Evolutionary conservation across 2,888 invertebrate genomes (phyloP).

Genomic region (Agonopterix arenella): DNA sequence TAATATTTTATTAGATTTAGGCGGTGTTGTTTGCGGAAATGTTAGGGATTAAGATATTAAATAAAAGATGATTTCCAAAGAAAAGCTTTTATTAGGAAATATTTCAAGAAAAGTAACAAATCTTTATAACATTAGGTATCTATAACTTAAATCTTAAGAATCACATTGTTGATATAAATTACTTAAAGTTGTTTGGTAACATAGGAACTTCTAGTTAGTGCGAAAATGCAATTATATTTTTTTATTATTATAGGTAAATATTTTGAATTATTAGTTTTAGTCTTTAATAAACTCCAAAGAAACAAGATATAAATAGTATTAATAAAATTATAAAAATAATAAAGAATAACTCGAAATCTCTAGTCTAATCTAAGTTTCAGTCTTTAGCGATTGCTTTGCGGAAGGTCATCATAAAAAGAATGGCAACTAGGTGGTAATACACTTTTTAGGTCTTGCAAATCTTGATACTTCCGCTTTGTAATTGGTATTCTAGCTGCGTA

Average conservation of each 20-base stretch:
- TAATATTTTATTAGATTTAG: constrained; percentile 13
- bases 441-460: constrained; percentile 21
- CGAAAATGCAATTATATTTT: constrained; percentile 7
- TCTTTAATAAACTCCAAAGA: constrained; percentile 13
- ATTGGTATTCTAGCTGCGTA: constrained; percentile 18
- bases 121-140: constrained; percentile 9
- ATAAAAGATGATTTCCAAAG: constrained; percentile 13
- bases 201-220: constrained; percentile 3
- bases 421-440: constrained; percentile 19
- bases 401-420: constrained; percentile 18
- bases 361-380: constrained; percentile 12
- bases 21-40: constrained; percentile 15
- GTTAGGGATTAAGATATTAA: constrained; percentile 15
- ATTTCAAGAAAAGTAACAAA: constrained; percentile 9
- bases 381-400: constrained; percentile 10
- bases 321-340: constrained; percentile 10
- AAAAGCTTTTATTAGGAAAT: constrained; percentile 14
- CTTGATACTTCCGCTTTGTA: constrained; percentile 16
- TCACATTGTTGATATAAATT: constrained; percentile 16
- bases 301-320: constrained; percentile 8
- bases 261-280: constrained; percentile 8
- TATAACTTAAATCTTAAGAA: constrained; percentile 14
- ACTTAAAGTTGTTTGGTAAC: constrained; percentile 12
- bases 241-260: constrained; percentile 7
- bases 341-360: constrained; percentile 12